A percentile compares a stretch with the other conserved stretches of the same genome.
These are phyloP conservation scores for Leuciscus idus DNA, from an alignment of 2,113 vertebrate genomes.

Conservation along the genomic window DNA sequence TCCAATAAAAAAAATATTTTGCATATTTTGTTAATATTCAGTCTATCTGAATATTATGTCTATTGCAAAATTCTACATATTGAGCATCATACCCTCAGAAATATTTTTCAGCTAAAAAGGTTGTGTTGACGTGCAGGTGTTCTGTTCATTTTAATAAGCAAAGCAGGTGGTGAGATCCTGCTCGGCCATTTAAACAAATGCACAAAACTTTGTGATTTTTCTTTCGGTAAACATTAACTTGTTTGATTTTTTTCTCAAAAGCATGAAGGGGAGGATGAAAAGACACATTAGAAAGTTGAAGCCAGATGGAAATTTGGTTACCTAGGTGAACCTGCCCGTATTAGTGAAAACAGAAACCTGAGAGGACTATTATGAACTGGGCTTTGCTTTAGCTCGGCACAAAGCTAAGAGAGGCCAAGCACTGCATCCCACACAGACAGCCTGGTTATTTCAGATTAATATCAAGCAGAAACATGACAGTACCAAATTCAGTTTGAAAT, in stretches of 20 bases:
- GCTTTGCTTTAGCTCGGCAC: conserved; percentile 13
- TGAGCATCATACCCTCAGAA: background rate
- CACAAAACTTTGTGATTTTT: conserved; percentile 37
- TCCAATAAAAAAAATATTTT: background rate
- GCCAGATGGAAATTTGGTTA: conserved; percentile 61
- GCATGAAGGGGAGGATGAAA: conserved; percentile 13
- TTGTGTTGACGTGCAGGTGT: background rate
- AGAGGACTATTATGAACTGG: conserved; percentile 63
- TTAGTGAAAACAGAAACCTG: conserved; percentile 74
- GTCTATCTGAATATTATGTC: background rate
- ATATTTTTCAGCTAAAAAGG: conserved; percentile 35
- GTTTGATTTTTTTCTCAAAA: conserved; percentile 33
- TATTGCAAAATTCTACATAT: background rate
- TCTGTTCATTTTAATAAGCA: conserved; percentile 64
- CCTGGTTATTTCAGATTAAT: background rate
- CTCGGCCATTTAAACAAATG: conserved; percentile 7
- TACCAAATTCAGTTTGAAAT: background rate
- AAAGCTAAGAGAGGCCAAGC: background rate
- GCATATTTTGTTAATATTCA: background rate
- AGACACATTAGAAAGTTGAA: conserved; percentile 53
- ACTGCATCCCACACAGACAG: conserved; percentile 22
- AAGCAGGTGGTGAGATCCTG: conserved; percentile 42
- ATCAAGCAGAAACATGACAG: background rate
- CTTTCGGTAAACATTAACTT: conserved; percentile 35
- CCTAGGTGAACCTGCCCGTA: conserved; percentile 62